Percentiles rank a stretch among this genome's conserved stretches.
phyloP scores from a whole-genome alignment of 2,113 vertebrate species.

The Corapipo altera region DNA sequence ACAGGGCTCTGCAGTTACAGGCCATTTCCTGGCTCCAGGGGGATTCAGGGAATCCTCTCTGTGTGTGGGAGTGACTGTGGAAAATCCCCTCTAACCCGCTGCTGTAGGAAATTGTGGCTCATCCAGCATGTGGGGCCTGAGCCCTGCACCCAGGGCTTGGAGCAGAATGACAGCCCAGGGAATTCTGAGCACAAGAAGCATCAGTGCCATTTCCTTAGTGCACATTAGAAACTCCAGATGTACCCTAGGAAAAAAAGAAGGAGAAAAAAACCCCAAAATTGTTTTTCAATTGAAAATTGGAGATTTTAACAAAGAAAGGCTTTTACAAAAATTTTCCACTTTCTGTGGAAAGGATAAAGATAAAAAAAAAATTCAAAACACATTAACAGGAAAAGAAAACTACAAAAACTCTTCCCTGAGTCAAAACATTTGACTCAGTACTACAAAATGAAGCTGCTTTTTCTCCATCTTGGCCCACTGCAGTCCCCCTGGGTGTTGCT shows the following conservation, averaged over 20 bases:
- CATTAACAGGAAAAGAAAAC: background rate
- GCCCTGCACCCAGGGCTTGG: rapidly evolving
- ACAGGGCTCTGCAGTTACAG: background rate
- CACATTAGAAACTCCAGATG: background rate
- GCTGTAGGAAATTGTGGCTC: background rate
- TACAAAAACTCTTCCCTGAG: background rate
- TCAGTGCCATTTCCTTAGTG: background rate
- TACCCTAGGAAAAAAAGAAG: background rate
- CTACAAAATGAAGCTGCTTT: background rate
- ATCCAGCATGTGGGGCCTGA: background rate
- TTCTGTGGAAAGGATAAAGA: background rate
- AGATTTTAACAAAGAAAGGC: background rate
- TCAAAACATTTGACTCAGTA: background rate
- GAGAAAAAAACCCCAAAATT: background rate
- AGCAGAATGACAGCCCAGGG: background rate
- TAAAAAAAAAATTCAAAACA: background rate
- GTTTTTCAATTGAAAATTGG: background rate
- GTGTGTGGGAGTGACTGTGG: rapidly evolving
- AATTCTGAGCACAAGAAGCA: background rate
- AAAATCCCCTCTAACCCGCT: background rate
- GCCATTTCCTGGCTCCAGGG: background rate
- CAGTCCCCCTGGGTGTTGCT: background rate
- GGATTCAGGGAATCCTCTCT: background rate
- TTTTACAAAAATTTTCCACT: background rate
- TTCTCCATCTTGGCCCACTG: background rate